Evolutionary conservation across 2,888 invertebrate genomes (phyloP), one percentile per base, ranked within the genome.

Genomic region (Trissoscelio sp.): DNA sequence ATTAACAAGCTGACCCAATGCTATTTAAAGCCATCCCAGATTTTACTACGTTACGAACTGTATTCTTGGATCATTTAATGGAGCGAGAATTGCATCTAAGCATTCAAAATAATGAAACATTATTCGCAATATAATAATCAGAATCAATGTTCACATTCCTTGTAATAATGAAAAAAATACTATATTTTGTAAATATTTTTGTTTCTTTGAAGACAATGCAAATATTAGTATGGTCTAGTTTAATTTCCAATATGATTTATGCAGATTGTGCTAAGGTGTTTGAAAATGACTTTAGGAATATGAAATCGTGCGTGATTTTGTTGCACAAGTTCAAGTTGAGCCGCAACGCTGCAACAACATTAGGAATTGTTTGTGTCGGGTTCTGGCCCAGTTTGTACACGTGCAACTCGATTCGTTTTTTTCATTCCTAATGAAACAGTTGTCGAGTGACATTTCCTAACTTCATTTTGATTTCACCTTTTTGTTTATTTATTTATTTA

Each of bases 1-100:
- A 70, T 79, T 66, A 79, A 60, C 81, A 82, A 79, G 84, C 77
- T 85, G 86, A 85, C 86, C 86, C 83, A 74, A 83, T 77, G 85
- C 85, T 87, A 85, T 87, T 87, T 86, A 83, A 86, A 86, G 82
- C 64, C 80, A 83, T 83, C 81, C 82, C 80, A 82, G 81, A 85
- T 84, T 84, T 83, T 82, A 81, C 83, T 83, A 81, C 72, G 72
- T 55, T 62, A 70, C 79, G 60, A 78, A 83, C 79, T 81, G 81
- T 83, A 85, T 85, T 85, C 79, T 81, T 72, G 79, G 81, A 79
- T 20, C 75, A 44, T 67, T 83, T 84, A 83, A 77, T 73, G 75
- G 75, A 67, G 24, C 79, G 60, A 24, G 18, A 62, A 67, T 39
- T 51, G 72, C 53, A 53, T 42, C 53, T 60, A 20, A 28, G 11